Base-by-base conservation (phyloP, 2,113 vertebrate genomes). In the Mobula birostris region DNA sequence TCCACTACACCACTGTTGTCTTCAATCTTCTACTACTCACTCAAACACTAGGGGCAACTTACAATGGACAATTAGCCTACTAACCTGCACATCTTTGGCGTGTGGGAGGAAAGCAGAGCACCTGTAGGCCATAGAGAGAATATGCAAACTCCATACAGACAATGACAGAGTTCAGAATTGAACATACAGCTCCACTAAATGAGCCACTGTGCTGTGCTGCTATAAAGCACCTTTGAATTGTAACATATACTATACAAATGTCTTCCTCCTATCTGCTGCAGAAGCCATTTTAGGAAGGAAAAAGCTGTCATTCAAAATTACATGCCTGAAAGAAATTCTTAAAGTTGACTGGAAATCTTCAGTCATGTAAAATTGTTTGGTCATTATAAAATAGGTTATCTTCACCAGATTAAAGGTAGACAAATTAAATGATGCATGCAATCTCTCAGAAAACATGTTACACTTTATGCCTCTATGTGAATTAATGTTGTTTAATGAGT, bases 401-500 rank as follows among this genome's bases (percentile, higher is more conserved):
- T 76, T 93, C 32, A 74, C 21, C 68, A 48, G 19, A 72, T 72
- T 74, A 74, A 93, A 93, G 91, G 70, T 74, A 72, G 66, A 92
- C 66, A 70, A 72, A 92, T 40, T 12, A 72, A 40, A 92, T 72
- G 88, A 40, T 72, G 32, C 15, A 40, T 14, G n/a, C 63, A 36
- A 21, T 36, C 17, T 68, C 17, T 72, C 32, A 11, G 66, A 90
- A 90, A 91, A 40, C 36, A 56, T 40, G 72, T 70, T 74, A 29
- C 91, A 74, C 9, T 27, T 74, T 72, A 56, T 56, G 70, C 5
- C 32, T 74, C 32, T 74, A 66, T 74, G 68, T 72, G 91, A 74
- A 76, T 93, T 76, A 56, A 19, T 76, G 68, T n/a, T 93, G 68
- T 93, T 93, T 93, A 56, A 56, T 74, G 70, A 40, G 74, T 93